These are phyloP conservation scores for Sebastiscus albofasciatus DNA, from an alignment of 2,797 vertebrate species.

Conservation along the genomic window DNA sequence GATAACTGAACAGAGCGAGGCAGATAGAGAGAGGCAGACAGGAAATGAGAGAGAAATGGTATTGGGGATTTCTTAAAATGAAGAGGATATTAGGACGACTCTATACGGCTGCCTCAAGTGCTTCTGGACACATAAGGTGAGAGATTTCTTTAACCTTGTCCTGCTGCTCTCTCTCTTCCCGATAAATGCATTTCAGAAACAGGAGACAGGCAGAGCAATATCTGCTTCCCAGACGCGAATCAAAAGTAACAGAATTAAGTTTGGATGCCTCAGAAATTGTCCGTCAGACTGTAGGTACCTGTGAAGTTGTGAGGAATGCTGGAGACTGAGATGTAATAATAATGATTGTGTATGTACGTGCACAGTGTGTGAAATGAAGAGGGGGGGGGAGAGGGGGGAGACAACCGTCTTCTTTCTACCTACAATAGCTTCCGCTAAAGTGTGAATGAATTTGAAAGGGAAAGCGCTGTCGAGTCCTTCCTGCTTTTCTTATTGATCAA, in stretches of 20 bases:
- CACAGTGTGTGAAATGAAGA: conserved; percentile 21
- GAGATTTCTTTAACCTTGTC: conserved; percentile 62
- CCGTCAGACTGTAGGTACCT: conserved; percentile 34
- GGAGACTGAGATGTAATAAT: conserved; percentile 39
- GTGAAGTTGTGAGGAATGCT: conserved; percentile 36
- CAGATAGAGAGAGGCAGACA: not conserved
- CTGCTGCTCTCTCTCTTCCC: conserved; percentile 9
- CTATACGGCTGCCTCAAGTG: conserved; percentile 22
- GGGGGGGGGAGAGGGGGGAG: accelerated
- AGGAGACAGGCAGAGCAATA: conserved; percentile 49
- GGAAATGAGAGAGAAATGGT: conserved; percentile 37
- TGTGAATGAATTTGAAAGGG: conserved; percentile 37
- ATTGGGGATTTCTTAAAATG: conserved; percentile 30
- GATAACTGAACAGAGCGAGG: conserved; percentile 23
- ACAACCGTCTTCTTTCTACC: not conserved
- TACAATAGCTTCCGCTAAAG: conserved; percentile 9
- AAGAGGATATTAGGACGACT: conserved; percentile 41
- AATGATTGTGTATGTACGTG: conserved; percentile 27
- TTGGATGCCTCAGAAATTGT: conserved; percentile 48
- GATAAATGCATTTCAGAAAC: conserved; percentile 57
- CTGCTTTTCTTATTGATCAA: conserved; percentile 58
- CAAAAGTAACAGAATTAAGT: conserved; percentile 62
- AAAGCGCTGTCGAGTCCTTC: conserved; percentile 5
- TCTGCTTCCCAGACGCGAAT: conserved; percentile 37
- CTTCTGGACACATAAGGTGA: conserved; percentile 38